Evolutionary conservation across 2,113 vertebrate genomes (phyloP), one percentile per base, ranked within the genome.

Genomic region (Circaetus cinerascens): DNA sequence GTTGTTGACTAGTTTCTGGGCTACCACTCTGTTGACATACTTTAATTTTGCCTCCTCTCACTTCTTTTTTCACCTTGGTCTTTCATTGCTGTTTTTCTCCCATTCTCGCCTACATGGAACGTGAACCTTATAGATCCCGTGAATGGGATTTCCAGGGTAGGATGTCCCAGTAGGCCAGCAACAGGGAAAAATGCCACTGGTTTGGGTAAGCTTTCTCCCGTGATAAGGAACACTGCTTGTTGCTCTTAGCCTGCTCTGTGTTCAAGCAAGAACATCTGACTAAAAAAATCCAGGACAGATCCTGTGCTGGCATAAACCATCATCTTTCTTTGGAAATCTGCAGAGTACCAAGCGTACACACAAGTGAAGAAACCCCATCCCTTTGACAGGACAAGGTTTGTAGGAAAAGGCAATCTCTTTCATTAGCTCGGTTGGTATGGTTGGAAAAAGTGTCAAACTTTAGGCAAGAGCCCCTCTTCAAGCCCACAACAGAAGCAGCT

Each of bases 261-360:
- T 22, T 89, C 36, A 90, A 73, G 34, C 16, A 86, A 75, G 18
- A 0, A 0, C 21, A 26, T 62, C 46, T 4, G 3, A 56, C 5
- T 41, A 12, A 63, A 78, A 72, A 46, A 34, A 38, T 9, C 30
- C 32, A 43, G 23, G 56, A 55, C 14, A 73, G 15, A 36, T 59
- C 8, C 51, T 38, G 26, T 45, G 17, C 63, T 64, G 53, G 8
- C 21, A 53, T 41, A 88, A 75, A 69, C 7, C 15, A 62, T 26
- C 3, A 2, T 17, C 15, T 74, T 73, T 69, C 36, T 77, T 40
- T 50, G 38, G 32, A 86, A 78, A 71, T 23, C 12, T 80, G 40
- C 26, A n/a, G n/a, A 38, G 20, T 55, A 48, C 13, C 0, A 0
- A 51, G 38, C 3, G 1, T 21, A 67, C 21, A 23, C 17, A 71